Base-by-base conservation (phyloP, 1,140 invertebrate species). In the Trissolcus basalis region DNA sequence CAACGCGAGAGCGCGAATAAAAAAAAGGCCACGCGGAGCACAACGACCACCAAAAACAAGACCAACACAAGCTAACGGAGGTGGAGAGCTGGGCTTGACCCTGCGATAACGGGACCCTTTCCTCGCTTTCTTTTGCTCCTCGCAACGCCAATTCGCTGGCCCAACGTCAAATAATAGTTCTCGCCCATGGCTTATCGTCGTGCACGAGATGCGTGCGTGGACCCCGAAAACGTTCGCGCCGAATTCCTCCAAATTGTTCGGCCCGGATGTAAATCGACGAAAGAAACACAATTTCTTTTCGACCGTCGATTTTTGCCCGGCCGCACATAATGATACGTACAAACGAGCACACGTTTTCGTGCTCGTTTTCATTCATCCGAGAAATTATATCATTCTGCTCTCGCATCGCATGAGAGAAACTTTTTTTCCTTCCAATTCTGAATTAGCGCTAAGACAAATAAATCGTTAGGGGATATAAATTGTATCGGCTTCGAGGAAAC, bases 31-130 rank as follows among this genome's bases (percentile, higher is more conserved):
- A 82, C 77, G 70, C 72, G 55, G 73, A 67, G 47, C 44, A 33
- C 68, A 63, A 58, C 68, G 68, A 55, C 68, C 59, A 71, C 51
- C 64, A 67, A 61, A 75, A 72, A 60, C 33, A 69, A 50, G 64
- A 68, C 53, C 64, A 53, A 60, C 33, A 61, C 41, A 47, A 68
- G 32, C 13, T 56, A 71, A 54, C 51, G 74, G 71, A 79, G 77
- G 78, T 64, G 78, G 77, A 75, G 76, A 82, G 78, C 78, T 8
- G 83, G 81, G 83, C 85, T 86, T 86, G 85, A 86, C 82, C 84
- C 85, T 84, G 64, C 77, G 81, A 84, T 87, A 87, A 87, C 86
- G 86, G 85, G 86, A 87, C 82, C 83, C 84, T 84, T 85, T 82
- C 36, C 68, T 82, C 81, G 81, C 82, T 85, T 44, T 86, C 82